Conservation (phyloP, 2,888 invertebrate species). For the Scaptomyza parva region DNA sequence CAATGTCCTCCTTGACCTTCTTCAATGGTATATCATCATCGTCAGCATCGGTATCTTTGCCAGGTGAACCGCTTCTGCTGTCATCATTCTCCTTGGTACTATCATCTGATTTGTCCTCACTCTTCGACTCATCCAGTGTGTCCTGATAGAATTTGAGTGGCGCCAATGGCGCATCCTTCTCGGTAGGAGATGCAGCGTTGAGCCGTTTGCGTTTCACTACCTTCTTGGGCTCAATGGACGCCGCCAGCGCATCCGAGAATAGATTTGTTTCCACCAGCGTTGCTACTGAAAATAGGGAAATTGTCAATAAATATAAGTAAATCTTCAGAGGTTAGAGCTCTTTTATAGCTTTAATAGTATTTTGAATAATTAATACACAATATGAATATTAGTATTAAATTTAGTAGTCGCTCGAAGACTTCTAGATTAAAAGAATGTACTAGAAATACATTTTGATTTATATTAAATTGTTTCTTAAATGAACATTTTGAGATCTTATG, state of each 20-base stretch:
- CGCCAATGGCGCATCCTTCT: constrained; percentile 88
- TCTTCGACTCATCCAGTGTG: constrained; percentile 88
- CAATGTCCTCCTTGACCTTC: constrained; percentile 84
- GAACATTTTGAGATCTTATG: not conserved
- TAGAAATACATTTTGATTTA: not conserved
- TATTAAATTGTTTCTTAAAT: not conserved
- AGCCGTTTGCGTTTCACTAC: constrained; percentile 92
- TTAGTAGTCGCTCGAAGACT: not conserved
- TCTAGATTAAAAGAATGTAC: not conserved
- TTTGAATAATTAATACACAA: not conserved
- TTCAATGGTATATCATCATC: constrained; percentile 84
- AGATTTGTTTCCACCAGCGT: constrained; percentile 95
- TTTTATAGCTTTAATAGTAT: not conserved
- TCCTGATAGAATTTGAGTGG: constrained; percentile 95
- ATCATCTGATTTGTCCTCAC: constrained; percentile 76
- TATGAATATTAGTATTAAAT: constrained; percentile 4
- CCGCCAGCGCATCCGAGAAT: constrained; percentile 96
- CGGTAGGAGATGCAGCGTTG: constrained; percentile 84
- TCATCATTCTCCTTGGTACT: constrained; percentile 75
- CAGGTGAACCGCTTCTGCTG: constrained; percentile 40
- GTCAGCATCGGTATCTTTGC: constrained; percentile 76
- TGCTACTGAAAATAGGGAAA: constrained; percentile 86
- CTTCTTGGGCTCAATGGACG: constrained; percentile 90
- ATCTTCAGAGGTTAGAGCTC: not conserved
- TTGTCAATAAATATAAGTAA: not conserved